Conservation (phyloP, 1,140 invertebrate genomes). For the Rhyacophila brunnea region DNA sequence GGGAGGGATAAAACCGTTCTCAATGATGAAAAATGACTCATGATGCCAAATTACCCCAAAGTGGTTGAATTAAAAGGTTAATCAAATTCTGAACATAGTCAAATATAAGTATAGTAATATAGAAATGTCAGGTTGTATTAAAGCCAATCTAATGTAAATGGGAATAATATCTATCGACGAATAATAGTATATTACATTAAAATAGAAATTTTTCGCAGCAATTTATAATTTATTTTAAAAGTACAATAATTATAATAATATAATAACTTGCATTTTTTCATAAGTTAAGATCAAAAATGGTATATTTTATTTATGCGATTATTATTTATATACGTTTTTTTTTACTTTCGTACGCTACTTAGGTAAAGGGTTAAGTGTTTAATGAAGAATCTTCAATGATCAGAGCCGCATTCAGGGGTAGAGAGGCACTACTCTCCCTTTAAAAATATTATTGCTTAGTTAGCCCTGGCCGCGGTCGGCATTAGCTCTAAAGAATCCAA, state of each 20-base stretch:
- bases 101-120: too few species aligned
- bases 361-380: slow-evolving; percentile 28
- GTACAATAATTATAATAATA: neutral
- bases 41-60: too few species aligned
- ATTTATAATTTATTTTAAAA: slow-evolving; percentile 10
- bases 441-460: slow-evolving; percentile 33
- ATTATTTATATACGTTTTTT: slow-evolving; percentile 14
- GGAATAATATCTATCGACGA: too few species aligned
- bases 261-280: neutral
- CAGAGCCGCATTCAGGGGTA: slow-evolving; percentile 11
- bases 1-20: too few species aligned
- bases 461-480: slow-evolving; percentile 2
- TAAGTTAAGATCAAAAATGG: slow-evolving; percentile 21
- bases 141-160: too few species aligned
- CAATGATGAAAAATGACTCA: too few species aligned
- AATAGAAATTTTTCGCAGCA: slow-evolving; percentile 8
- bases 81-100: too few species aligned
- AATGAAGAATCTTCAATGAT: slow-evolving; percentile 22
- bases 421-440: slow-evolving; percentile 10
- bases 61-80: too few species aligned
- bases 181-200: too few species aligned
- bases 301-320: slow-evolving; percentile 32
- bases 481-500: slow-evolving; percentile 2
- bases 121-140: too few species aligned
- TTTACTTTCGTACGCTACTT: slow-evolving; percentile 26